Evolutionary conservation across 1,140 invertebrate genomes (phyloP), one percentile per base, ranked within the genome.

Genomic region (Drosophila nikananu): DNA sequence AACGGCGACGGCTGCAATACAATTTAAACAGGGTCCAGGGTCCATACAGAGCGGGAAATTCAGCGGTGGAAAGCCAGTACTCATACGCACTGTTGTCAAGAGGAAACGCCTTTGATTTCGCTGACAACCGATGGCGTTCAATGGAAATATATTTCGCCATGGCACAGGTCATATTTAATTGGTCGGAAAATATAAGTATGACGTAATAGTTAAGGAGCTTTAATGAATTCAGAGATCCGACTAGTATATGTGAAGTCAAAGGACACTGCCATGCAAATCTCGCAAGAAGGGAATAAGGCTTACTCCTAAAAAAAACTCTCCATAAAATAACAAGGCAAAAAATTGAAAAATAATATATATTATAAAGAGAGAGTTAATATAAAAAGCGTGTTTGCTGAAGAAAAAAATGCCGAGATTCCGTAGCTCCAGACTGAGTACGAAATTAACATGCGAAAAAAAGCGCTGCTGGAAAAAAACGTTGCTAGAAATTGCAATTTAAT

Each of bases 401-500:
- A 13, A 30, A 39, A 59, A 35, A 51, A 35, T 10, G 15, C 42
- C 13, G 49, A 49, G 19, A 55, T 63, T 64, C 71, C 48, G 42
- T 23, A 39, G 46, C 42, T 55, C 17, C 30, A 17, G 39, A 62
- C 76, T 68, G 75, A 80, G 55, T 86, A 51, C 64, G 42, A 81
- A 81, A 86, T 80, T 72, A 82, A 86, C 70, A 79, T 71, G 58
- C 52, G 21, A 68, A 68, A 70, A 70, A 70, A 54, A 17, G 37
- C 10, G 55, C 17, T 49, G 44, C 41, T 42, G 3, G 21, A 35
- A 25, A 54, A 86, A 81, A 81, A 74, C 54, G 44, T 73, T 51
- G 57, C 83, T 72, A 65, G 58, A 84, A 87, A 87, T 83, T 71
- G 67, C 80, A 80, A 87, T 86, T 86, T 86, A 86, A 86, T 86